Percentiles rank a stretch among this genome's conserved stretches.
Conservation (phyloP, 2,797 vertebrate species). For the Typhlichthys eigenmanni region DNA sequence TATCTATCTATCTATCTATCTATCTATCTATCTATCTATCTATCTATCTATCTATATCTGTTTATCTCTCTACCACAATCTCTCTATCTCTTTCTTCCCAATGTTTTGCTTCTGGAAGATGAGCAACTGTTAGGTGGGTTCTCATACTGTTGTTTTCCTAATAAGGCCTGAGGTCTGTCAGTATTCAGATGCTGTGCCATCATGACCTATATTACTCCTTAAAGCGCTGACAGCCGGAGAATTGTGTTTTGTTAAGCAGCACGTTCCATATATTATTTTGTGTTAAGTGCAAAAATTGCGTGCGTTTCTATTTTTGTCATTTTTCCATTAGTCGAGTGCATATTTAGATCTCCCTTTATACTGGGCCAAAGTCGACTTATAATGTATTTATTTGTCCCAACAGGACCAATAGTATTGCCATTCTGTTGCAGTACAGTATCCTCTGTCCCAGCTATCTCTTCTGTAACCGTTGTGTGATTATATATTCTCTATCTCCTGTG, state of each 20-base stretch:
- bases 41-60: not conserved
- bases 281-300: slow-evolving; percentile 42
- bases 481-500: slow-evolving; percentile 33
- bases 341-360: slow-evolving; percentile 18
- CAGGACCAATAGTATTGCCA: slow-evolving; percentile 24
- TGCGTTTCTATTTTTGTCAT: slow-evolving; percentile 23
- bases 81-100: too few species aligned
- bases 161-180: slow-evolving; percentile 70
- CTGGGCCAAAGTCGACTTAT: too few species aligned
- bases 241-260: slow-evolving; percentile 40
- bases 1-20: too few species aligned
- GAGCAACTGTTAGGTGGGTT: slow-evolving; percentile 56
- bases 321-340: slow-evolving; percentile 3
- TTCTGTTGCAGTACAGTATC: slow-evolving; percentile 45
- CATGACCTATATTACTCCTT: slow-evolving; percentile 75
- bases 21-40: too few species aligned
- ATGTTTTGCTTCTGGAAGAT: slow-evolving; percentile 45
- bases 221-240: slow-evolving; percentile 73
- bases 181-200: slow-evolving; percentile 73
- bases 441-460: slow-evolving; percentile 18
- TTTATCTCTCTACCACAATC: too few species aligned
- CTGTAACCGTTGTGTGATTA: slow-evolving; percentile 28
- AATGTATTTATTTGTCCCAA: too few species aligned
- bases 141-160: slow-evolving; percentile 76
- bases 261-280: slow-evolving; percentile 48